Percentiles rank a stretch among this genome's conserved stretches.
phyloP scores from a whole-genome alignment of 1,140 invertebrate genomes.

The Globodera rostochiensis region DNA sequence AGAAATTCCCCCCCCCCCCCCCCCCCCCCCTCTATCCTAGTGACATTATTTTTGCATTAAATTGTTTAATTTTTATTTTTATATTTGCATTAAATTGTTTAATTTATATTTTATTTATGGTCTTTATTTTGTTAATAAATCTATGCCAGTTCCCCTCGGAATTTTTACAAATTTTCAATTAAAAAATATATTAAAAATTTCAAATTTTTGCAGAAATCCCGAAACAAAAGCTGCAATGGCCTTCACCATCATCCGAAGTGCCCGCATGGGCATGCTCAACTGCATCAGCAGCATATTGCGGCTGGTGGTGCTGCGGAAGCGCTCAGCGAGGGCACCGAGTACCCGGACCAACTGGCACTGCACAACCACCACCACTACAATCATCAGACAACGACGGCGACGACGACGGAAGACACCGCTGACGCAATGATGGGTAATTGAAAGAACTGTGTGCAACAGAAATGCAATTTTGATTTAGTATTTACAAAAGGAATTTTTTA shows the following conservation, averaged over 20 bases:
- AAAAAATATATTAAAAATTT: not conserved
- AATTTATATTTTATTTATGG: not conserved
- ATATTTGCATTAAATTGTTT: not conserved
- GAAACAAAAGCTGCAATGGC: conserved; percentile 29
- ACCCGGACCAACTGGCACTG: conserved; percentile 11
- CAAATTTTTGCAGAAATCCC: conserved; percentile 3
- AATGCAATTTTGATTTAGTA: not conserved
- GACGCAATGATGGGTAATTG: not conserved
- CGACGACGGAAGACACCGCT: no score
- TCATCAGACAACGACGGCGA: not conserved
- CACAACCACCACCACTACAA: not conserved
- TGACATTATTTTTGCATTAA: not conserved
- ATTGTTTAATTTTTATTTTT: not conserved
- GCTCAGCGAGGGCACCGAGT: conserved; percentile 19
- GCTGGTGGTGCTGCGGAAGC: not conserved
- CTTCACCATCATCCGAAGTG: conserved; percentile 15
- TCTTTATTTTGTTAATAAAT: not conserved
- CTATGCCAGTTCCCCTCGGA: not conserved
- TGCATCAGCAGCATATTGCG: not conserved
- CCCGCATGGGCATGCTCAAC: not conserved
- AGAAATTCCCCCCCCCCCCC: no score
- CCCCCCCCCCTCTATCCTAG: no score
- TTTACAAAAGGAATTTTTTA: not conserved
- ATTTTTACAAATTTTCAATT: not conserved
- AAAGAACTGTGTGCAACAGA: not conserved